Base-by-base conservation (phyloP, 2,797 vertebrate genomes). In the Oreochromis grahami region DNA sequence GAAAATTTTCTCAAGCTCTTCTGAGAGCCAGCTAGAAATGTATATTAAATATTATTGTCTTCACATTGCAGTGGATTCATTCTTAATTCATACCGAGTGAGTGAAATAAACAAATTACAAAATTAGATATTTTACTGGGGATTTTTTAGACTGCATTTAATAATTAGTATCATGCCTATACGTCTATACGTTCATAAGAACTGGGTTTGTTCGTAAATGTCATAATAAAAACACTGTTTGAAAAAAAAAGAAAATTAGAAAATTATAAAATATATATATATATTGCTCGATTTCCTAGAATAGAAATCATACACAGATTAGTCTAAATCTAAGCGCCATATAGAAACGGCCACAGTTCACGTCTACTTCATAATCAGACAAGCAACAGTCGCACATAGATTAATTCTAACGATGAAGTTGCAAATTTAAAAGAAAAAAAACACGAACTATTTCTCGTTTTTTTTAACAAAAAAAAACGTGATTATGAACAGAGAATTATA, bases 351-450 rank as follows among this genome's bases (percentile, higher is more conserved):
- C 8, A 50, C 60, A 84, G 36, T 74, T 79, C 21, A 48, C 5
- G 60, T 80, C 13, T 58, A 68, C 45, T 74, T 87, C 26, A 53
- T 7, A 83, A 34, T 82, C n/a, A 79, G 41, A 78, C 52, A 77
- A 51, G 21, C 60, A 84, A 36, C 15, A 82, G 34, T 84, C 34
- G 21, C 21, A 21, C 63, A 74, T 10, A 48, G 11, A 84, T 78
- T 6, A 79, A 58, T 88, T 82, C 9, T 24, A 76, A 24, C 34
- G 45, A 82, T 82, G 82, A 91, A 88, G 70, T 84, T 87, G 6
- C 15, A 12, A 79, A 87, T 86, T 72, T 6, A 34, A 74, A 51
- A 76, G 1, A 78, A 80, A 81, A 24, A 21, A 77, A 79, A 79
- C 45, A 56, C 19, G 3, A 13, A 11, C 15, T 24, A 9, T 12